phyloP scores from a whole-genome alignment of 1,140 invertebrate species.

The Drosophila yakuba region DNA sequence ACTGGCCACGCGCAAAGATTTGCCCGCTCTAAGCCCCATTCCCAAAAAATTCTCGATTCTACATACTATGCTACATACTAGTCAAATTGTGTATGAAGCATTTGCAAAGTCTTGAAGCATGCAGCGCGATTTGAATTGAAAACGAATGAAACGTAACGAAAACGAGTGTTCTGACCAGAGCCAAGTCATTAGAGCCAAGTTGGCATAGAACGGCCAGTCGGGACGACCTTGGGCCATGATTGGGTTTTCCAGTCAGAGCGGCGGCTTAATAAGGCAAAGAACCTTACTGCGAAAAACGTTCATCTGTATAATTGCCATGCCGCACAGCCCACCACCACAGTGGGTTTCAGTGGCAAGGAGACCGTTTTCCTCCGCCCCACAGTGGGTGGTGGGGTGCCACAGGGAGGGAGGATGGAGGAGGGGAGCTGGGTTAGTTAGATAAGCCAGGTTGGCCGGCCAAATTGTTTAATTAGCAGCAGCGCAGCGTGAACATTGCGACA shows the following conservation, averaged over 20 bases:
- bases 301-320: constrained; percentile 55
- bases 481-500: constrained; percentile 67
- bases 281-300: constrained; percentile 61
- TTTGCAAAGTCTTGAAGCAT: constrained; percentile 17
- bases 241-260: constrained; percentile 50
- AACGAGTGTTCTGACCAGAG: constrained; percentile 69
- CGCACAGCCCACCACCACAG: background rate
- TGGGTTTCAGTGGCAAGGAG: constrained; percentile 13
- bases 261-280: constrained; percentile 76
- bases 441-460: constrained; percentile 44
- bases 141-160: constrained; percentile 52
- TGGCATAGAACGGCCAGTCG: constrained; percentile 69
- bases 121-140: constrained; percentile 27
- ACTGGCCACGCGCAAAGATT: constrained; percentile 35
- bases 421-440: constrained; percentile 51
- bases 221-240: constrained; percentile 73
- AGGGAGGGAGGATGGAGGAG: background rate
- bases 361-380: constrained; percentile 18
- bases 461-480: constrained; percentile 68
- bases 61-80: constrained; percentile 30
- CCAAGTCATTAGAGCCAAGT: constrained; percentile 71
- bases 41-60: constrained; percentile 28
- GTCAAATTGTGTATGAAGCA: constrained; percentile 39
- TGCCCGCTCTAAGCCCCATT: constrained; percentile 3
- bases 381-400: constrained; percentile 5